These are phyloP conservation scores for Trypoxylus dichotomus DNA, from an alignment of 1,140 invertebrate genomes.

Conservation along the genomic window DNA sequence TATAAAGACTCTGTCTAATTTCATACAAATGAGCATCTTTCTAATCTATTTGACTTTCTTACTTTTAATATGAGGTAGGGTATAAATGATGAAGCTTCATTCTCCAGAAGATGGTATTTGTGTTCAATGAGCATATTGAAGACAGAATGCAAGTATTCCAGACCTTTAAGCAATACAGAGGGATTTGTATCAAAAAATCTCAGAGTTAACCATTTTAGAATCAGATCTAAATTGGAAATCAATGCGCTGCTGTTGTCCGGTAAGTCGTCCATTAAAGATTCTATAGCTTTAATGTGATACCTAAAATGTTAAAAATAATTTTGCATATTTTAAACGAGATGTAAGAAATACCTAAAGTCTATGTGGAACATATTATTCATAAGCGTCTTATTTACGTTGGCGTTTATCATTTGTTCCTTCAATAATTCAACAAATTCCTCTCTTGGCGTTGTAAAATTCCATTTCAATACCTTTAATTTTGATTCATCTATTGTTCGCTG, in stretches of 20 bases:
- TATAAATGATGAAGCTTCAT: constrained; percentile 91
- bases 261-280: constrained; percentile 83
- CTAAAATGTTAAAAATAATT: constrained; percentile 56
- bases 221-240: constrained; percentile 89
- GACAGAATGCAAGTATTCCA: constrained; percentile 87
- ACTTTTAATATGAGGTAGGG: constrained; percentile 68
- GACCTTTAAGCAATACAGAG: constrained; percentile 89
- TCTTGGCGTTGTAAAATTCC: constrained; percentile 93
- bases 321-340: neutral
- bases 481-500: constrained; percentile 91
- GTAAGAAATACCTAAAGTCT: constrained; percentile 73
- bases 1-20: too few relatives aligned
- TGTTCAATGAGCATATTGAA: constrained; percentile 79
- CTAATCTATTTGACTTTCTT: neutral
- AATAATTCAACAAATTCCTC: constrained; percentile 93
- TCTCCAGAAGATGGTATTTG: constrained; percentile 84
- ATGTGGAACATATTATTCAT: constrained; percentile 91
- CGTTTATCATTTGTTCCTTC: constrained; percentile 86
- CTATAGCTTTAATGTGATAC: constrained; percentile 94
- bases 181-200: constrained; percentile 99
- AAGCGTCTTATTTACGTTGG: constrained; percentile 83
- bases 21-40: too few relatives aligned
- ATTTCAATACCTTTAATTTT: constrained; percentile 89
- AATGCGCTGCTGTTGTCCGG: constrained; percentile 75
- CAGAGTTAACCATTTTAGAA: constrained; percentile 95